These are phyloP conservation scores for Boleophthalmus pectinirostris DNA, from an alignment of 2,113 vertebrate genomes.

Conservation along the genomic window DNA sequence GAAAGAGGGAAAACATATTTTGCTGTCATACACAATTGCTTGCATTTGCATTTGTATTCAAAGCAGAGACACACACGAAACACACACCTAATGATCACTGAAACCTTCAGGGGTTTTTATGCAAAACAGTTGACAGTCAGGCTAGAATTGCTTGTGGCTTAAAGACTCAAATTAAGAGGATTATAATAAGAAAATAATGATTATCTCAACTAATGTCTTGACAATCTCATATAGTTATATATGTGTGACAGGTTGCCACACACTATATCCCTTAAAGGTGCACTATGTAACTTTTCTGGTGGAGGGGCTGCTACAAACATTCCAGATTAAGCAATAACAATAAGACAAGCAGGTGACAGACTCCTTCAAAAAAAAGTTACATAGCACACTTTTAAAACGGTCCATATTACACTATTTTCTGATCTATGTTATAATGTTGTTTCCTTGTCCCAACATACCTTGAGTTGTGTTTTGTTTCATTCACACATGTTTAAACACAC, in stretches of 20 bases:
- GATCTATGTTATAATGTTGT: too few relatives aligned
- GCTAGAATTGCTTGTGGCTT: neutral
- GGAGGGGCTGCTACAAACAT: too few relatives aligned
- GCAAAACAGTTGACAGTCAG: neutral
- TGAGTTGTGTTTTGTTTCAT: too few relatives aligned
- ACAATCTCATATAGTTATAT: neutral
- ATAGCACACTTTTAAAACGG: too few relatives aligned
- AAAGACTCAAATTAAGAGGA: neutral
- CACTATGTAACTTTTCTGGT: too few relatives aligned
- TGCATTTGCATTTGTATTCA: neutral
- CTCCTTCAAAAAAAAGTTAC: too few relatives aligned
- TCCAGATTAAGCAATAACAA: too few relatives aligned
- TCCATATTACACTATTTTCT: too few relatives aligned
- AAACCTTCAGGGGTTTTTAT: neutral
- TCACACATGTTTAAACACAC: too few relatives aligned
- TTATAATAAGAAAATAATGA: neutral
- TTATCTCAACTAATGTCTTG: neutral
- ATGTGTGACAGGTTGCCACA: neutral
- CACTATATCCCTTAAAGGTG: neutral
- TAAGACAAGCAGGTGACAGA: too few relatives aligned
- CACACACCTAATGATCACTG: neutral
- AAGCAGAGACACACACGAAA: neutral
- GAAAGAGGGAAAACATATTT: neutral
- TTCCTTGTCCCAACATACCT: too few relatives aligned
- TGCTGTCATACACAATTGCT: neutral